phyloP scores from a whole-genome alignment of 2,797 vertebrate genomes.

The Arremon aurantiirostris region DNA sequence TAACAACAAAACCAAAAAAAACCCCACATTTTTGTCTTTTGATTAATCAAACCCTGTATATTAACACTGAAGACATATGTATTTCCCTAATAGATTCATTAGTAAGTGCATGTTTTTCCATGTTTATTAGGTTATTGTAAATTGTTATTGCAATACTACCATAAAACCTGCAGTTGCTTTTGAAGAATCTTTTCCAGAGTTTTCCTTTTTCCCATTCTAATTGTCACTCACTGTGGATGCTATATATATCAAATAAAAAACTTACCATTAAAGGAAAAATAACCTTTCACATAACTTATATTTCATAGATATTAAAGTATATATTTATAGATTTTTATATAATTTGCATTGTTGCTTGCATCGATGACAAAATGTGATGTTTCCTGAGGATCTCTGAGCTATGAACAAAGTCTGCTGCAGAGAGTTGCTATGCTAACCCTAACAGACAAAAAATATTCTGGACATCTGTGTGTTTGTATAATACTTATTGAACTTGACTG shows the following conservation, averaged over 20 bases:
- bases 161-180: not conserved
- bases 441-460: not conserved
- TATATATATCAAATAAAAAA: not conserved
- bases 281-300: not conserved
- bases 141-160: not conserved
- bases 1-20: not conserved
- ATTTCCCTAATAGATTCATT: constrained; percentile 36
- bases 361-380: not conserved
- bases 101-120: not conserved
- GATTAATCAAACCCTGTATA: constrained; percentile 13
- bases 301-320: not conserved
- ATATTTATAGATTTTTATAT: not conserved
- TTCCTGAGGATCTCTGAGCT: not conserved
- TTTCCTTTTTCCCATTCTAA: constrained; percentile 35
- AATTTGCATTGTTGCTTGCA: not conserved
- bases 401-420: not conserved
- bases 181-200: not conserved
- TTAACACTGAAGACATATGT: not conserved
- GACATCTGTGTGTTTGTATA: not conserved
- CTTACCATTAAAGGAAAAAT: not conserved
- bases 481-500: not conserved
- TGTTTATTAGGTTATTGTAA: not conserved
- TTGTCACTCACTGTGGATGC: not conserved
- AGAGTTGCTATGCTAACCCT: not conserved
- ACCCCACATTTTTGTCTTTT: not conserved